Percentiles rank a stretch among this genome's conserved stretches.
Conservation (phyloP, 2,888 invertebrate species). For the Tachina fera region DNA sequence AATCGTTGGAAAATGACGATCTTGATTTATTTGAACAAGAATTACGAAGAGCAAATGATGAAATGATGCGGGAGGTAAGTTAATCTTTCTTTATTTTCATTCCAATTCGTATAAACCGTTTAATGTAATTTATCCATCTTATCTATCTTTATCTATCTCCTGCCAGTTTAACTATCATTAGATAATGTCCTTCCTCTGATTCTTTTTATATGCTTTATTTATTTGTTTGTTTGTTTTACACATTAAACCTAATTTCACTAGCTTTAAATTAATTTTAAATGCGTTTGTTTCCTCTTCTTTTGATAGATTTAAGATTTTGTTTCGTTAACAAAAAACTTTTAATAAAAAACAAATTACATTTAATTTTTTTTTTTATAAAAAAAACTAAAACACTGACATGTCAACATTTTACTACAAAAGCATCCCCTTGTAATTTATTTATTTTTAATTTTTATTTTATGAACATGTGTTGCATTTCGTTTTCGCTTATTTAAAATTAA, state of each 20-base stretch:
- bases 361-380: slow-evolving; percentile 23
- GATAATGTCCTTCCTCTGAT: slow-evolving; percentile 72
- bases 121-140: slow-evolving; percentile 10
- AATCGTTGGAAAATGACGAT: slow-evolving; percentile 74
- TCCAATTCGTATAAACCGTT: not conserved
- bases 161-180: slow-evolving; percentile 80
- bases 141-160: slow-evolving; percentile 65
- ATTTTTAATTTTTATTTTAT: not conserved
- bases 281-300: slow-evolving; percentile 65
- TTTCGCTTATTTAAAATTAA: slow-evolving; percentile 60
- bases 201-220: slow-evolving; percentile 27
- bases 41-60: slow-evolving; percentile 80
- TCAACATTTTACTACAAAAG: slow-evolving; percentile 24
- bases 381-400: slow-evolving; percentile 14
- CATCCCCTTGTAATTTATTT: not conserved
- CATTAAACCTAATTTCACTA: slow-evolving; percentile 71
- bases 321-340: slow-evolving; percentile 25
- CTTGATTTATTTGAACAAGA: slow-evolving; percentile 79
- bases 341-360: slow-evolving; percentile 38
- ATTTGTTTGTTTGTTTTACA: not conserved
- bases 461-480: slow-evolving; percentile 70
- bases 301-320: slow-evolving; percentile 44
- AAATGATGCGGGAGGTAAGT: slow-evolving; percentile 82
- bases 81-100: not conserved
- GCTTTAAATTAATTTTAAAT: slow-evolving; percentile 75